phyloP scores from a whole-genome alignment of 2,797 vertebrate genomes.

The Siniperca obscura region DNA sequence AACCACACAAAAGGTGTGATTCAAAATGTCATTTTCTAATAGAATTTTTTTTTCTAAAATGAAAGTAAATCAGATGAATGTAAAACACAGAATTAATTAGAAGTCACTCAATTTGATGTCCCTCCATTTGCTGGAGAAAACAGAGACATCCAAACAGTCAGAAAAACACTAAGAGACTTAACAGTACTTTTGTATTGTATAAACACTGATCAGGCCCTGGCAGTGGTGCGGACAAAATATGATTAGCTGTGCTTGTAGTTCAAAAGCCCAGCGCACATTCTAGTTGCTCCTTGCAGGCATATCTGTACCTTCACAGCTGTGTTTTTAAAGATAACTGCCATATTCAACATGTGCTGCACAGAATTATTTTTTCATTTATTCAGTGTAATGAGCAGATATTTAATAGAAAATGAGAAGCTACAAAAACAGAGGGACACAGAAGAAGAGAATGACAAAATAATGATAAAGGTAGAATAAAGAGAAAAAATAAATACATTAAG shows the following conservation, averaged over 20 bases:
- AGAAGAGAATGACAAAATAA: conserved; percentile 63
- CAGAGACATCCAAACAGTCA: conserved; percentile 46
- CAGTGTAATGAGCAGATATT: conserved; percentile 81
- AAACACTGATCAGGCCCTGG: conserved; percentile 70
- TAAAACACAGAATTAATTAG: no score
- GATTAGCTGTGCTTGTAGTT: conserved; percentile 74
- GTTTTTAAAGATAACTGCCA: conserved; percentile 82
- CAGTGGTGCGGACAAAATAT: conserved; percentile 60
- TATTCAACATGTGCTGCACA: conserved; percentile 62
- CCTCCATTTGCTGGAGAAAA: conserved; percentile 46
- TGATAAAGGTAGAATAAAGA: conserved; percentile 73
- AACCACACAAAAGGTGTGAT: background rate
- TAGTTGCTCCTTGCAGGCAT: conserved; percentile 55
- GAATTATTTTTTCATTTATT: conserved; percentile 74
- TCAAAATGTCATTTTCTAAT: background rate
- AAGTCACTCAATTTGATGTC: conserved; percentile 49
- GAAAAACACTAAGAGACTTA: conserved; percentile 58
- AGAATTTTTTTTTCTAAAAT: no score
- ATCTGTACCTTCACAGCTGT: conserved; percentile 80
- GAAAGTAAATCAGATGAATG: no score
- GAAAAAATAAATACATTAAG: conserved; percentile 65
- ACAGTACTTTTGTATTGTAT: conserved; percentile 62
- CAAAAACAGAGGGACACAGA: conserved; percentile 49
- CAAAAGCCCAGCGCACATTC: conserved; percentile 71
- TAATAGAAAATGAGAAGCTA: conserved; percentile 71